Conservation (phyloP, 2,888 invertebrate species). For the Sycophila texana region DNA sequence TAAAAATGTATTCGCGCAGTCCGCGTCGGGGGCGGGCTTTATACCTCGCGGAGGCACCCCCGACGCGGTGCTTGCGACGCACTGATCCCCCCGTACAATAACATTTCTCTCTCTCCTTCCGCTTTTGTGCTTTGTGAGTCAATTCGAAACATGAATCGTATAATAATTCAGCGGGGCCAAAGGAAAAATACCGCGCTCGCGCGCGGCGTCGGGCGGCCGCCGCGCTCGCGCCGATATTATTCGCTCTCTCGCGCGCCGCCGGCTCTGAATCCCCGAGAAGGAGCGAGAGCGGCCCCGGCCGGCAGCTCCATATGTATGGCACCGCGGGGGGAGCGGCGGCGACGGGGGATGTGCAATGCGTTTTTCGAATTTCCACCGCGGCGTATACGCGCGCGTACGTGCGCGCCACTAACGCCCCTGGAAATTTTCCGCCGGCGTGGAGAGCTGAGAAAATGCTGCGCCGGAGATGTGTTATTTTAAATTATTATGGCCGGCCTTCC, state of each 20-base stretch:
- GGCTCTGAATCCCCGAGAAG: conserved; percentile 27
- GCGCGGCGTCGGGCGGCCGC: conserved; percentile 38
- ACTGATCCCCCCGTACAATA: conserved; percentile 69
- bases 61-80: conserved; percentile 11
- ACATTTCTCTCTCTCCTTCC: conserved; percentile 71
- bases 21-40: no score
- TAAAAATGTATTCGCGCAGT: no score
- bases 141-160: conserved; percentile 76
- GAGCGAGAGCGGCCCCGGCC: not conserved
- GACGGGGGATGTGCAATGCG: conserved; percentile 55
- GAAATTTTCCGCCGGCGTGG: conserved; percentile 25
- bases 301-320: conserved; percentile 60
- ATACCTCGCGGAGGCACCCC: not conserved
- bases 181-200: conserved; percentile 69
- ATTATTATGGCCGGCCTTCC: not conserved
- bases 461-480: conserved; percentile 27
- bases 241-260: conserved; percentile 11
- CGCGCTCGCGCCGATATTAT: conserved; percentile 40
- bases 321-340: not conserved
- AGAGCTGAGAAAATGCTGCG: not conserved
- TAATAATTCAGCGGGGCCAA: conserved; percentile 73
- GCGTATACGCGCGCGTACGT: not conserved
- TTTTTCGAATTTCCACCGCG: conserved; percentile 59
- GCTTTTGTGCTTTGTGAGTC: conserved; percentile 75
- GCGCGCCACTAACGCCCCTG: conserved; percentile 21